Evolutionary conservation across 2,888 invertebrate species (phyloP).

Genomic region (Gandaritis pyraliata): DNA sequence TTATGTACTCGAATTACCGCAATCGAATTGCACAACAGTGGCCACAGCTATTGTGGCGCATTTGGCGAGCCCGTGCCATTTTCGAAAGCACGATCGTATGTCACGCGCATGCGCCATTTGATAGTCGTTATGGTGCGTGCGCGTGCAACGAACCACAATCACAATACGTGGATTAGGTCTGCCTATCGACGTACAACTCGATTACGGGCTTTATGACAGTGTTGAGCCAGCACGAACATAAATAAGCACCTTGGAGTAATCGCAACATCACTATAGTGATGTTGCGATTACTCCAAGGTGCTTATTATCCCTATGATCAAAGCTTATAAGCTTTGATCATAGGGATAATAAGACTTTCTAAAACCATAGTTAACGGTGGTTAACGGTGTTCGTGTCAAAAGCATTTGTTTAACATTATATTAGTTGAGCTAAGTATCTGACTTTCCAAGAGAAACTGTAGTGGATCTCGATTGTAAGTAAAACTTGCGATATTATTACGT

Average conservation of each 20-base stretch:
- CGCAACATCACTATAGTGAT: constrained; percentile 29
- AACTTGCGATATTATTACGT: neutral
- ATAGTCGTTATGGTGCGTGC: constrained; percentile 65
- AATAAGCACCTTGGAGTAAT: constrained; percentile 47
- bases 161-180: constrained; percentile 57
- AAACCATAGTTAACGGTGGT: constrained; percentile 8
- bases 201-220: constrained; percentile 39
- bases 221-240: constrained; percentile 53
- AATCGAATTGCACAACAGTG: constrained; percentile 53
- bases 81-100: constrained; percentile 50
- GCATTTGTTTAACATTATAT: constrained; percentile 16
- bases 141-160: constrained; percentile 63
- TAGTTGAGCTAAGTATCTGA: constrained; percentile 1
- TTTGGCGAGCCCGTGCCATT: constrained; percentile 48
- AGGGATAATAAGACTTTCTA: constrained; percentile 31
- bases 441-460: neutral
- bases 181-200: constrained; percentile 33
- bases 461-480: neutral
- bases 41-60: constrained; percentile 50
- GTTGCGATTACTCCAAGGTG: too few species aligned
- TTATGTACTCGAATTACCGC: constrained; percentile 27
- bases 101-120: constrained; percentile 59
- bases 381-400: constrained; percentile 6
- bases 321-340: constrained; percentile 19
- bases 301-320: too few species aligned